Evolutionary conservation across 2,888 invertebrate species (phyloP), one percentile per base, ranked within the genome.

Genomic region (Lithosia quadra): DNA sequence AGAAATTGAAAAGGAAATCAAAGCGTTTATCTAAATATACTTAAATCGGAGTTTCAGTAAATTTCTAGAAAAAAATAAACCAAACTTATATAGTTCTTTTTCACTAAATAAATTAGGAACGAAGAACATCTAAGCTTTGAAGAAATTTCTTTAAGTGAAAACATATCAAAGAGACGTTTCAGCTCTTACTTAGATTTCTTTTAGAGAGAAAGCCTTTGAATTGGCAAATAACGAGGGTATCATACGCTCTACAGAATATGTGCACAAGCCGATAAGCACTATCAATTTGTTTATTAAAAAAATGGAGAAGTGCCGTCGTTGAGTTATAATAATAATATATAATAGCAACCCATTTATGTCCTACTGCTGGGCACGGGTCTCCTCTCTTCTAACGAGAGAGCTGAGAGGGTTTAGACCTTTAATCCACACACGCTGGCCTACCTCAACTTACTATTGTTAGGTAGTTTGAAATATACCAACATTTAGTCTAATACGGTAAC

Each of bases 191-290:
- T 43, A 43, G 43, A 57, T 28, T 57, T 28, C 15, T 24, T 57
- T 28, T 18, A n/a, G 49, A 49, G 9, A n/a, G 9, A 10, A 49
- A n/a, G 49, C n/a, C 49, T 57, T 56, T 22, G 21, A 56, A 56
- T 56, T 56, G 56, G 15, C 24, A 24, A 8, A 24, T 15, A 56
- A 56, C 24, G 24, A 56, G 24, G 24, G 28, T 56, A 22, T 58
- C 33, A n/a, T 58, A 33, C 33, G 33, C 58, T 58, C n/a, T n/a
- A 58, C 18, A 33, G 58, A 58, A 18, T 58, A 22, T 58, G n/a
- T 28, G 28, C n/a, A 10, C n/a, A 34, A 34, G 21, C 21, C 58
- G 33, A 10, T 58, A 21, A 34, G n/a, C 34, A 58, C 33, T n/a
- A 34, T 58, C 10, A 58, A 21, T 56, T 56, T 24, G n/a, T 58